Base-by-base conservation (phyloP, 2,888 invertebrate species). In the Torymus auratus region DNA sequence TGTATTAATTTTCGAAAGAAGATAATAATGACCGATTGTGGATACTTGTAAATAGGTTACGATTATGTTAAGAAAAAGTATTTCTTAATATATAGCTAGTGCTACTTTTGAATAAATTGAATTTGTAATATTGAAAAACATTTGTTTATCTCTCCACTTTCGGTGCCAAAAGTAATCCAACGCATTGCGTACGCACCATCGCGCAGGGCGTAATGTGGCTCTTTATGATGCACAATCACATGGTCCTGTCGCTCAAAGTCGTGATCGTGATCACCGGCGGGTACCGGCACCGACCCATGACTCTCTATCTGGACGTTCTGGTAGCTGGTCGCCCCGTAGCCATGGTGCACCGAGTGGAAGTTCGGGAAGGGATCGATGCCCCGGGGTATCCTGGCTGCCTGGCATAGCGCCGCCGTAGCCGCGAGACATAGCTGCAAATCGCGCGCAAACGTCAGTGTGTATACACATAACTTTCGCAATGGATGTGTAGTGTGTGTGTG, bases 271-370 rank as follows among this genome's bases (percentile, higher is more conserved):
- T 85, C 17, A 55, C 61, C 60, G 0, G 58, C 83, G 0, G 86
- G 85, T 73, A 88, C 82, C 20, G 86, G 85, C 41, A 87, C 84
- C 1, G 86, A 85, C 13, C 84, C 84, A 55, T 87, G 86, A 83
- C 86, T 88, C 70, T 89, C 82, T 13, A 88, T 81, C 11, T 88
- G 84, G 15, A 89, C 87, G 56, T 88, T 88, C 74, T 89, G 89
- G 84, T 89, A 90, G 78, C 90, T 89, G 20, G 87, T 89, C 2
- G 89, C 90, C 55, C 88, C 89, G 62, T 88, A 84, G 0, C 88
- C 88, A 58, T 88, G 89, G 83, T 89, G 84, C 28, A 88, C 83
- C 2, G 87, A 81, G 28, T 85, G 87, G 17, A 87, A 87, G 83
- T 88, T 83, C 12, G 89, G 87, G 74, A 86, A 78, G 14, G 84